Percentiles rank a stretch among this genome's conserved stretches.
Evolutionary conservation across 2,888 invertebrate species (phyloP).

Genomic region (Graphium colonna): DNA sequence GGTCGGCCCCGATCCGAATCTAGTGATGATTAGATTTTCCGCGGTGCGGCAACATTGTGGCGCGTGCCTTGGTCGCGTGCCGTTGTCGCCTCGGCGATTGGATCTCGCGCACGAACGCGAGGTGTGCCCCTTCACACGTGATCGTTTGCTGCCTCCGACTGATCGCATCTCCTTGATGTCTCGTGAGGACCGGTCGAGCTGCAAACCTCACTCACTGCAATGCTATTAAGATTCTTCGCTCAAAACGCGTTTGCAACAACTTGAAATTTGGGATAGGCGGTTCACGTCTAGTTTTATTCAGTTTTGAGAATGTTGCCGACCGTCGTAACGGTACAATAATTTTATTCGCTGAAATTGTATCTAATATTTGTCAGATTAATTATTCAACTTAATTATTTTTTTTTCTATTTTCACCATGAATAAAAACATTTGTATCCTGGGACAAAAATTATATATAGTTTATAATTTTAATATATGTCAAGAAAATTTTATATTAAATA

Average conservation of each 20-base stretch:
- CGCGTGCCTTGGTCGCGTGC: slow-evolving; percentile 64
- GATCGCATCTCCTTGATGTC: slow-evolving; percentile 69
- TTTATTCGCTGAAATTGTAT: no score
- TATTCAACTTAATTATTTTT: no score
- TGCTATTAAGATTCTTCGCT: neutral
- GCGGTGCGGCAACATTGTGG: slow-evolving; percentile 32
- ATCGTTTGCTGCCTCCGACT: slow-evolving; percentile 56
- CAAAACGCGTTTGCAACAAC: neutral
- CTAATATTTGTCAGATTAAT: no score
- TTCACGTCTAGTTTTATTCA: no score
- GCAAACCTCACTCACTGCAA: slow-evolving; percentile 38
- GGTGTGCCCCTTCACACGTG: slow-evolving; percentile 76
- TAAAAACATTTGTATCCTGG: no score
- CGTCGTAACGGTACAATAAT: no score
- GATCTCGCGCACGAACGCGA: slow-evolving; percentile 67
- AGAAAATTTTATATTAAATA: no score
- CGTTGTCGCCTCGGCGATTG: slow-evolving; percentile 55
- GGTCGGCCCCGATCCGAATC: slow-evolving; percentile 31
- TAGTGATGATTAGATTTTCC: slow-evolving; percentile 28
- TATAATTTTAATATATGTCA: no score
- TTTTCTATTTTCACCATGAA: no score
- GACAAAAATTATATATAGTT: no score
- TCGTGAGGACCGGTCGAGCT: slow-evolving; percentile 39
- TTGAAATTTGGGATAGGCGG: neutral
- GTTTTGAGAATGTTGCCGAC: no score